phyloP scores from a whole-genome alignment of 2,888 invertebrate genomes.

The Eurois occulta region DNA sequence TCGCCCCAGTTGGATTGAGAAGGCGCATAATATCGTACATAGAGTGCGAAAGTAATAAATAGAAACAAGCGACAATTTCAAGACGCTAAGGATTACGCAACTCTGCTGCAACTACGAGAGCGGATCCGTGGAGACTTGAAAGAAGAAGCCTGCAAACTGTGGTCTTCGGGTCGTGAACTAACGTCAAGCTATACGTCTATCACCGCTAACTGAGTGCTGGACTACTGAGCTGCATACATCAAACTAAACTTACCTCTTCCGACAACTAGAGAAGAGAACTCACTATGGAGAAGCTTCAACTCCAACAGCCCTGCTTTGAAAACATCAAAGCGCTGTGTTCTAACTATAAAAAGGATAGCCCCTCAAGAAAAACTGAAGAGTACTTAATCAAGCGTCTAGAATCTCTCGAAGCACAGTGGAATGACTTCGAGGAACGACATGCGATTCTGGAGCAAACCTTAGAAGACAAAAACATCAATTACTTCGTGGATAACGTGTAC shows the following conservation, averaged over 20 bases:
- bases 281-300: slow-evolving; percentile 1
- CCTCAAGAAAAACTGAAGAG: not conserved
- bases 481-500: slow-evolving; percentile 5
- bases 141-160: too few species aligned
- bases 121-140: too few species aligned
- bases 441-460: not conserved
- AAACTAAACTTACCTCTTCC: not conserved
- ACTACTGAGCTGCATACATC: slow-evolving; percentile 9
- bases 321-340: not conserved
- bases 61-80: too few species aligned
- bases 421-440: not conserved
- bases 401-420: not conserved
- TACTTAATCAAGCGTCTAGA: not conserved
- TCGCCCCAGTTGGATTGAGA: too few species aligned
- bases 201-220: not conserved
- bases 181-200: too few species aligned
- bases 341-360: not conserved
- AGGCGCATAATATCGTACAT: too few species aligned
- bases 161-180: too few species aligned
- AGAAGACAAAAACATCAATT: not conserved
- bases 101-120: too few species aligned
- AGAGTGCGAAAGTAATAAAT: too few species aligned
- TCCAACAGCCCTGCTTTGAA: slow-evolving; percentile 1
- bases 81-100: too few species aligned
- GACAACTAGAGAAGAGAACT: not conserved